A percentile compares a stretch with the other conserved stretches of the same genome.
Evolutionary conservation across 2,113 vertebrate species (phyloP).

Genomic region (Sterrhoptilus dennistouni): DNA sequence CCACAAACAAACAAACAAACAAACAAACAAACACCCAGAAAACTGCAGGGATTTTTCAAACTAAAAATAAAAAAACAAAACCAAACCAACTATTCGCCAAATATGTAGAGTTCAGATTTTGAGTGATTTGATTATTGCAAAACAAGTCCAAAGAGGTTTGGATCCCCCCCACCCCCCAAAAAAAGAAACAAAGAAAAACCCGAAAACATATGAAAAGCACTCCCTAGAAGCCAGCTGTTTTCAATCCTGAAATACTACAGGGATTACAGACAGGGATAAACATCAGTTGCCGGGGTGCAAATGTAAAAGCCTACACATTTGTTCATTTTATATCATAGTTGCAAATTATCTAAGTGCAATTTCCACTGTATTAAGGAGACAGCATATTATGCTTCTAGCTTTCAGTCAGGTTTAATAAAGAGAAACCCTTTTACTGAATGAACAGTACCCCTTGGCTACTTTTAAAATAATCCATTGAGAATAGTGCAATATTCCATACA

Average conservation of each 20-base stretch:
- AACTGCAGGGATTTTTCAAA: background rate
- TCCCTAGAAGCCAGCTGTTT: background rate
- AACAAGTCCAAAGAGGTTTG: background rate
- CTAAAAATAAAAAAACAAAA: background rate
- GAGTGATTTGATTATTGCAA: background rate
- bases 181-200: background rate
- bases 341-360: slow-evolving; percentile 52
- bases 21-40: background rate
- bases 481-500: slow-evolving; percentile 32
- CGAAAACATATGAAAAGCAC: background rate
- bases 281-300: background rate
- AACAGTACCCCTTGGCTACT: slow-evolving; percentile 33
- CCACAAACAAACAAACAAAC: background rate
- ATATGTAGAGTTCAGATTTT: background rate
- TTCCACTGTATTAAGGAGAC: slow-evolving; percentile 41
- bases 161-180: accelerated
- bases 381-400: background rate
- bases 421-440: slow-evolving; percentile 36
- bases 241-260: background rate
- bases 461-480: slow-evolving; percentile 50
- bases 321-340: background rate
- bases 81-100: background rate
- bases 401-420: slow-evolving; percentile 67
- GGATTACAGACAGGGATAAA: background rate
- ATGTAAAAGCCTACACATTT: background rate